These are phyloP conservation scores for Ptilonorhynchus violaceus DNA, from an alignment of 2,113 vertebrate species.

Conservation along the genomic window DNA sequence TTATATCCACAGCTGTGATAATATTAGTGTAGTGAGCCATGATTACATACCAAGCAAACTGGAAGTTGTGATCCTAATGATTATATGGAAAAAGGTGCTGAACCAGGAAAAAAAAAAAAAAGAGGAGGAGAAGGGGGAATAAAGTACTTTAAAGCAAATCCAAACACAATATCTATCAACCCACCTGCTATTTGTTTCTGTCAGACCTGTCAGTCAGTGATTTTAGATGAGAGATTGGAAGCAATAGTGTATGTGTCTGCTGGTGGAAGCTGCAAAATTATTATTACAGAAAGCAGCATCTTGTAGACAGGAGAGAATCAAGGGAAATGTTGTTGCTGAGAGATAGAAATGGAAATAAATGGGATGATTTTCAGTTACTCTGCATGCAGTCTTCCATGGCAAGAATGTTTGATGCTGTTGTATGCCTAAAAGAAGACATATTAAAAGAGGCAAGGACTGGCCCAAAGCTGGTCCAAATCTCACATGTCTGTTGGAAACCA, in stretches of 20 bases:
- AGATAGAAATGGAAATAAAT: conserved; percentile 25
- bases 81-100: conserved; percentile 46
- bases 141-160: conserved; percentile 50
- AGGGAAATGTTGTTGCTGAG: background rate
- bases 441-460: background rate
- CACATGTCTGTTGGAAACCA: background rate
- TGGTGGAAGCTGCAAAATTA: conserved; percentile 6
- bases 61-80: conserved; percentile 43
- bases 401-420: background rate
- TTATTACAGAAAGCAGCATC: background rate
- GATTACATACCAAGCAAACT: conserved; percentile 36
- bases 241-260: background rate
- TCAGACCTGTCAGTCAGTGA: conserved; percentile 61
- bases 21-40: conserved; percentile 28
- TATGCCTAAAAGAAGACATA: background rate
- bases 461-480: background rate
- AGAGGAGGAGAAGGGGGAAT: background rate
- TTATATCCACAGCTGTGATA: conserved; percentile 63
- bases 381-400: background rate
- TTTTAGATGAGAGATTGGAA: conserved; percentile 34
- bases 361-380: background rate
- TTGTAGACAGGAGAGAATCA: background rate
- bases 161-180: conserved; percentile 31
- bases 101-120: background rate
- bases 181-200: conserved; percentile 62